phyloP scores from a whole-genome alignment of 2,888 invertebrate genomes.

The Nymphalis c-album region DNA sequence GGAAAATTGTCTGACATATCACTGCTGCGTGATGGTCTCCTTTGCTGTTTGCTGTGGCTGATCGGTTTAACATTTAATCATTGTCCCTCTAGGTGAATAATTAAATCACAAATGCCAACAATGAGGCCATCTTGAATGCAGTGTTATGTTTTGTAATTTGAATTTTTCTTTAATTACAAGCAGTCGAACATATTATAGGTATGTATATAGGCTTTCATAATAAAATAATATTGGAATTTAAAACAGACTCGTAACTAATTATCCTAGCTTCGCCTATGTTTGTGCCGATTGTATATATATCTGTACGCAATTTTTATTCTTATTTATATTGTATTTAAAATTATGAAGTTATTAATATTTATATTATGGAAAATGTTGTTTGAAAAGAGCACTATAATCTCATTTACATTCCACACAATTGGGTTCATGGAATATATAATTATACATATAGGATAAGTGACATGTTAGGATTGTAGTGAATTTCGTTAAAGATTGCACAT shows the following conservation, averaged over 20 bases:
- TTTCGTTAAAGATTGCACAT: slow-evolving; percentile 1
- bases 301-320: slow-evolving; percentile 15
- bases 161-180: not conserved
- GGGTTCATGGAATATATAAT: slow-evolving; percentile 29
- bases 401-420: slow-evolving; percentile 41
- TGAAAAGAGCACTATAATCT: slow-evolving; percentile 33
- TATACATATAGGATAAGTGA: slow-evolving; percentile 20
- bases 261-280: slow-evolving; percentile 15
- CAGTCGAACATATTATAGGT: not conserved
- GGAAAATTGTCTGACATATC: too few relatives aligned
- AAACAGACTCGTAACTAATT: not conserved
- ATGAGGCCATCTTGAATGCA: too few relatives aligned
- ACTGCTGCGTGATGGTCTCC: too few relatives aligned
- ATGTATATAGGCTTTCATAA: not conserved
- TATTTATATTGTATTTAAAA: slow-evolving; percentile 8
- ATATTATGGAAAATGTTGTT: slow-evolving; percentile 14
- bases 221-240: not conserved
- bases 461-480: slow-evolving; percentile 22
- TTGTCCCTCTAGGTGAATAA: too few relatives aligned
- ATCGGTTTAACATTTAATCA: too few relatives aligned
- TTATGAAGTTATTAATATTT: slow-evolving; percentile 19
- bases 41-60: too few relatives aligned
- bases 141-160: too few relatives aligned
- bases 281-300: slow-evolving; percentile 17
- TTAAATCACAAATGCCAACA: too few relatives aligned